Base-by-base conservation (phyloP, 2,888 invertebrate genomes). In the Uropetala carovei region DNA sequence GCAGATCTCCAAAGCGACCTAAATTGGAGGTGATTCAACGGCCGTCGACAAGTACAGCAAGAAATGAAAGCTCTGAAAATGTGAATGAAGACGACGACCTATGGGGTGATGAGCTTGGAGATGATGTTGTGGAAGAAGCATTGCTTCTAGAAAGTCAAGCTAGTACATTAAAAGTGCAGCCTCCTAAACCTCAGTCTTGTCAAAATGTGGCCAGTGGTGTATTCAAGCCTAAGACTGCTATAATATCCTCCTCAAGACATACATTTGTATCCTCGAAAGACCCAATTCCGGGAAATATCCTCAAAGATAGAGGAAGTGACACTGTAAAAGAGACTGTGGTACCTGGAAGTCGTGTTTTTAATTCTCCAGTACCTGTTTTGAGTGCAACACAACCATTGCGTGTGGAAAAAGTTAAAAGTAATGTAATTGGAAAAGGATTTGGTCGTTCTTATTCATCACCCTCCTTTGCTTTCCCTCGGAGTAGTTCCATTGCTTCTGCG, bases 1-100 rank as follows among this genome's bases (percentile, higher is more conserved):
- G 30, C 18, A 64, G 89, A 68, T 89, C 89, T 2, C 64, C 89
- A n/a, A 89, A 89, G 59, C 30, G 89, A 18, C 89, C 89, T 4
- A 89, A 89, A n/a, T 89, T 89, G 43, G 89, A 89, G n/a, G 89
- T 89, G 11, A 89, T 89, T 68, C 89, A 89, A 59, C 30, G 56
- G 13, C 89, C 89, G 43, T 89, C 89, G 0, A 43, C 43, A 18
- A 68, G 59, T 68, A n/a, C 18, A 3, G 14, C 68, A 14, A 89
- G 56, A 68, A 89, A 89, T 64, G 89, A 89, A 89, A 89, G 68
- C 56, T 64, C 64, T 30, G 89, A 89, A 89, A 64, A 89, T 64
- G 7, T 60, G 11, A 60, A 89, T 64, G 89, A 89, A 60, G 64
- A 89, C 56, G 89, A 89, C 13, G 89, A 89, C 3, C 64, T 89